Base-by-base conservation (phyloP, 1,140 invertebrate species). In the Tetraneura akinire region DNA sequence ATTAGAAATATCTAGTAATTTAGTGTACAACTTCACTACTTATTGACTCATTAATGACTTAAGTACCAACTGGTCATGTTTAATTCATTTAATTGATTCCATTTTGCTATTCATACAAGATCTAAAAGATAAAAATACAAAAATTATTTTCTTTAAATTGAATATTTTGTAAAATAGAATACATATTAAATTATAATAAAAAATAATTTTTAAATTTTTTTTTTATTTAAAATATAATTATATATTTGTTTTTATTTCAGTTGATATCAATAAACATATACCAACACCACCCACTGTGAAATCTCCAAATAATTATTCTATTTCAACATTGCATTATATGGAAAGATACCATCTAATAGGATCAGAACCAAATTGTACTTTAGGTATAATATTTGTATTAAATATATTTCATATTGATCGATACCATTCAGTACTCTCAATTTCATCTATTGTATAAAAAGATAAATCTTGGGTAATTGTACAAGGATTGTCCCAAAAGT, bases 281-380 rank as follows among this genome's bases (percentile, higher is more conserved):
- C 60, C 42, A 73, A 73, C 16, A 64, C 60, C 42, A 26, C 47
- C 49, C 37, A 51, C 47, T 16, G 21, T 62, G 42, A 45, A 55
- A 74, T 76, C 70, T 37, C 55, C 73, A 47, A 82, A 81, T 21
- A 83, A 83, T 47, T 53, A 82, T 18, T 83, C 82, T 18, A 80
- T 82, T 73, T 82, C 82, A 23, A 82, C 82, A 26, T 37, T 82
- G 16, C 82, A 81, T 64, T 83, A 83, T 37, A 70, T 82, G 80
- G 80, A 83, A 71, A 62, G 82, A 53, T 81, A 83, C 66, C 81
- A 83, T 23, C 47, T 83, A n/a, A 68, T 83, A n/a, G 80, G 71
- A n/a, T 32, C 66, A 37, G 80, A 64, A 68, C 55, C 23, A 21
- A 47, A 29, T 3, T 49, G 26, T 53, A 78, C 18, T 9, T 42